phyloP scores from a whole-genome alignment of 1,140 invertebrate species.

The Dermatophagoides farinae region DNA sequence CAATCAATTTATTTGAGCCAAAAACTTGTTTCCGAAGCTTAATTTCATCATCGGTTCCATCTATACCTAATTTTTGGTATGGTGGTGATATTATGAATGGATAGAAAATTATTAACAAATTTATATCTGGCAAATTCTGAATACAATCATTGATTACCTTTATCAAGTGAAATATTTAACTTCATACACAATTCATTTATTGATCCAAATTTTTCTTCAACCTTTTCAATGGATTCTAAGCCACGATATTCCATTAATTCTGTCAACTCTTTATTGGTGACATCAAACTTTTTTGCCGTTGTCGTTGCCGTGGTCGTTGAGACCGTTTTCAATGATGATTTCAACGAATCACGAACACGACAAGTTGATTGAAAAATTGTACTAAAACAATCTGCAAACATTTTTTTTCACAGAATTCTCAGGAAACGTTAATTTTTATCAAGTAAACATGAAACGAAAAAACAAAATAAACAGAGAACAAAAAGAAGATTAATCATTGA shows the following conservation, averaged over 20 bases:
- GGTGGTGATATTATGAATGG: background rate
- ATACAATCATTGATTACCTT: background rate
- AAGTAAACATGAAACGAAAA: too few relatives aligned
- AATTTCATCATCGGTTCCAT: conserved; percentile 63
- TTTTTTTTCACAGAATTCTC: too few relatives aligned
- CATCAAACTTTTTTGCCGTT: background rate
- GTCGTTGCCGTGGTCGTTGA: background rate
- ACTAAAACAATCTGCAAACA: too few relatives aligned
- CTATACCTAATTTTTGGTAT: conserved; percentile 44
- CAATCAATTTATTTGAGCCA: conserved; percentile 93
- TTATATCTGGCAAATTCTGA: background rate
- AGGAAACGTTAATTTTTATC: too few relatives aligned
- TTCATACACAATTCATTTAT: background rate
- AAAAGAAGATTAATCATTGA: too few relatives aligned
- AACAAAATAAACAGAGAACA: too few relatives aligned
- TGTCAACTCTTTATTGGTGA: background rate
- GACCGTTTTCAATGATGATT: too few relatives aligned
- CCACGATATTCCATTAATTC: background rate
- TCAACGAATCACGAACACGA: background rate
- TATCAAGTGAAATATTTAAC: background rate
- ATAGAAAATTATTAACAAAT: background rate
- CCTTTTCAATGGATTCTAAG: background rate
- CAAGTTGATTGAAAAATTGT: too few relatives aligned
- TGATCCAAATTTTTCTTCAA: background rate
- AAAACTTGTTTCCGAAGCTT: conserved; percentile 79